Evolutionary conservation across 2,113 vertebrate species (phyloP).

Genomic region (Rostratula benghalensis): DNA sequence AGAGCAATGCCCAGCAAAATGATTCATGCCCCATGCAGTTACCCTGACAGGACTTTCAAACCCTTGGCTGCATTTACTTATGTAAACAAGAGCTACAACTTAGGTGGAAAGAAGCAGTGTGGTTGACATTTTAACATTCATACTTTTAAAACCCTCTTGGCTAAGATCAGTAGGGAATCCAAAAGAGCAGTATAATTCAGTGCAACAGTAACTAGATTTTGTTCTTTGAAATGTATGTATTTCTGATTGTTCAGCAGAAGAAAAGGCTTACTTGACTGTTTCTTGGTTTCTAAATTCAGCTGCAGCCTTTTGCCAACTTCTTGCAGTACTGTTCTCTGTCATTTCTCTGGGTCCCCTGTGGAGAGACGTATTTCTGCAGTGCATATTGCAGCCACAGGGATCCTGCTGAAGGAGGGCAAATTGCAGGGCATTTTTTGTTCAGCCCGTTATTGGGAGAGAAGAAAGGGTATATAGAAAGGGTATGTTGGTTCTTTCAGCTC

Average conservation of each 20-base stretch:
- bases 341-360: constrained; percentile 13
- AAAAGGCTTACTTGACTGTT: constrained; percentile 43
- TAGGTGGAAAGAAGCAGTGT: not conserved
- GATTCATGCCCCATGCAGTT: constrained; percentile 8
- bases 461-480: not conserved
- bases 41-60: constrained; percentile 8
- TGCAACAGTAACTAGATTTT: constrained; percentile 9
- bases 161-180: not conserved
- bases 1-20: not conserved
- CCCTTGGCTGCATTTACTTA: constrained; percentile 25
- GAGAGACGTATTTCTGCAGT: constrained; percentile 29
- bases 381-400: not conserved
- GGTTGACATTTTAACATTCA: not conserved
- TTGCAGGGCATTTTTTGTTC: not conserved
- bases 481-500: not conserved
- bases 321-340: not conserved
- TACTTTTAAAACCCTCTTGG: constrained; percentile 1
- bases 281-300: not conserved
- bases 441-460: not conserved
- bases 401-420: not conserved
- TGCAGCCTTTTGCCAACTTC: constrained; percentile 17
- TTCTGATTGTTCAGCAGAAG: constrained; percentile 2
- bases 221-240: not conserved
- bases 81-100: constrained; percentile 15
- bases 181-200: not conserved